Base-by-base conservation (phyloP, 2,113 vertebrate species). In the Aphyosemion australe region DNA sequence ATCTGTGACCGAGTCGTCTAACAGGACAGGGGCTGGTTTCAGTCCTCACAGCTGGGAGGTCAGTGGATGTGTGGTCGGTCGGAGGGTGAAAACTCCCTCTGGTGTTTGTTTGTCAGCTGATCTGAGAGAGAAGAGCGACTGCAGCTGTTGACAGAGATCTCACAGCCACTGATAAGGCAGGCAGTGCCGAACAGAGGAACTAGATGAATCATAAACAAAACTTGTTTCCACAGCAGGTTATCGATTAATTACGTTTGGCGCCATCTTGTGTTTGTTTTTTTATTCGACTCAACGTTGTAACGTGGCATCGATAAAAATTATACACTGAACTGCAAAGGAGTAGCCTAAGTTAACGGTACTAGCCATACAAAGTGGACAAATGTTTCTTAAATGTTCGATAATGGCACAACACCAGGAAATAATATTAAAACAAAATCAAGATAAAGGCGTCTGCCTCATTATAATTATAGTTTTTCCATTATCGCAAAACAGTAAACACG, bases 131-230 rank as follows among this genome's bases (percentile, higher is more conserved):
- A 42, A 19, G 13, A 46, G 18, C 1, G 10, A 60, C n/a, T 50
- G 46, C 19, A 49, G 42, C 16, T 37, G 10, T 26, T 18, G 15
- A 50, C 32, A 6, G 7, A 61, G 60, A 42, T 42, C 26, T 8
- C n/a, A 12, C 31, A 12, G 34, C 8, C 9, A 8, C 26, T 20
- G 42, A 65, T 46, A 47, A 14, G 16, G 45, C 39, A 52, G 8
- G 47, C 42, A 11, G 51, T 34, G 12, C 9, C 12, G 37, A 73
- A 42, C 15, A 65, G 2, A 12, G 8, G 65, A 61, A 84, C 47
- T 74, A 75, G 42, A 85, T 78, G 50, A 79, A 80, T 88, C 65
- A 83, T 68, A 72, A 26, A 70, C 31, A 68, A 72, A 87, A 88
- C 74, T 84, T 87, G 73, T 78, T 79, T 69, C 65, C 37, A 61